A percentile compares a stretch with the other conserved stretches of the same genome.
Evolutionary conservation across 2,888 invertebrate genomes (phyloP).

Genomic region (Dysmachus trigonus): DNA sequence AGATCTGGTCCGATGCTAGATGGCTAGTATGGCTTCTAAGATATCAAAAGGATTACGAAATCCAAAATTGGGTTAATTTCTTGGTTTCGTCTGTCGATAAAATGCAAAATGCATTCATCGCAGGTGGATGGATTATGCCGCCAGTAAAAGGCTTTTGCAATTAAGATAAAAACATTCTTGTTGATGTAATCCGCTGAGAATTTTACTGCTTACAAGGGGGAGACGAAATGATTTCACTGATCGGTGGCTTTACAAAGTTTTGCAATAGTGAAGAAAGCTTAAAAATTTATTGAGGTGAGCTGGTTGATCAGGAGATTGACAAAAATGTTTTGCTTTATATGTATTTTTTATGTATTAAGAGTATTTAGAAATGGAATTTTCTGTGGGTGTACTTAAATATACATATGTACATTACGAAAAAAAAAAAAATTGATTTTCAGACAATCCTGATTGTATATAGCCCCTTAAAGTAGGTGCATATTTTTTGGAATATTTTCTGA

Average conservation of each 20-base stretch:
- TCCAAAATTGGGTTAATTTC: not conserved
- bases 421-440: too few relatives aligned
- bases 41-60: not conserved
- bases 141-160: not conserved
- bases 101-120: not conserved
- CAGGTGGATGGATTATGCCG: not conserved
- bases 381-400: too few relatives aligned
- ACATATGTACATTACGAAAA: too few relatives aligned
- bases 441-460: too few relatives aligned
- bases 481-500: too few relatives aligned
- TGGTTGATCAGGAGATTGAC: not conserved
- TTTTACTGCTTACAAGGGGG: not conserved
- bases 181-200: not conserved
- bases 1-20: not conserved
- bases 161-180: constrained; percentile 11
- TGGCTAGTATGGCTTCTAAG: not conserved
- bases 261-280: not conserved
- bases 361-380: too few relatives aligned
- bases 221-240: not conserved
- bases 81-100: not conserved
- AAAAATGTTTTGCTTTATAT: too few relatives aligned
- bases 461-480: too few relatives aligned
- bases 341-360: too few relatives aligned
- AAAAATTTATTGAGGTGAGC: not conserved
- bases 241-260: not conserved